Conservation (phyloP, 2,888 invertebrate species). For the Diaprepes abbreviatus region DNA sequence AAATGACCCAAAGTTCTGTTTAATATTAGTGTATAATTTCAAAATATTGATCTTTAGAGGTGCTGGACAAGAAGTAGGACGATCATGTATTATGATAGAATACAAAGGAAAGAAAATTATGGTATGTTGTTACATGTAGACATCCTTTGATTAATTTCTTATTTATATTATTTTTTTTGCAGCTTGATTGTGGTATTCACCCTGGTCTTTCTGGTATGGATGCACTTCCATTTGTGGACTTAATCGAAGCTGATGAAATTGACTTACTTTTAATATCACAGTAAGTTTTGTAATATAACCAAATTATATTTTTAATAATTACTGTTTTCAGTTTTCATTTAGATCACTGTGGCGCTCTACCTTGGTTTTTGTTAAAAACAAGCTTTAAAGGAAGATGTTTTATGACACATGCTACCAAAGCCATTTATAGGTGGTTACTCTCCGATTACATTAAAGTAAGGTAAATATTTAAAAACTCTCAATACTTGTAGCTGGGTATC, state of each 20-base stretch:
- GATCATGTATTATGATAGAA: conserved; percentile 98
- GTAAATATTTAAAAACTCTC: conserved; percentile 48
- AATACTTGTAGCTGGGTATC: too few species aligned
- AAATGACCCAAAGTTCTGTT: too few species aligned
- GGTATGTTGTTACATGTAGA: conserved; percentile 63
- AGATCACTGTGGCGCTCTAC: conserved; percentile 97
- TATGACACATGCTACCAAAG: conserved; percentile 99
- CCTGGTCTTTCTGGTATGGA: conserved; percentile 98
- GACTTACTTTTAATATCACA: conserved; percentile 95
- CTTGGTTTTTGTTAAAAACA: conserved; percentile 98
- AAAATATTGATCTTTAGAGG: conserved; percentile 77
- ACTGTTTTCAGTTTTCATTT: conserved; percentile 87
- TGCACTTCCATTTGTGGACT: conserved; percentile 96
- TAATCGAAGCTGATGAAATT: conserved; percentile 98
- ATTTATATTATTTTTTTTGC: conserved; percentile 53
- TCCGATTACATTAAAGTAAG: conserved; percentile 98
- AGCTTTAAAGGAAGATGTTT: conserved; percentile 97
- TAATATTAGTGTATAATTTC: too few species aligned
- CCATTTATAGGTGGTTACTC: conserved; percentile 97
- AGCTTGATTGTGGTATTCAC: conserved; percentile 98
- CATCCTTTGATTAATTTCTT: neutral
- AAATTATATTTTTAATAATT: neutral
- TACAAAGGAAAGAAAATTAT: conserved; percentile 99
- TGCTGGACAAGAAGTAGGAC: conserved; percentile 98
- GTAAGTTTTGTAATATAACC: conserved; percentile 61